Conservation (phyloP, 2,113 vertebrate species). For the Oxygymnocypris stewartii region DNA sequence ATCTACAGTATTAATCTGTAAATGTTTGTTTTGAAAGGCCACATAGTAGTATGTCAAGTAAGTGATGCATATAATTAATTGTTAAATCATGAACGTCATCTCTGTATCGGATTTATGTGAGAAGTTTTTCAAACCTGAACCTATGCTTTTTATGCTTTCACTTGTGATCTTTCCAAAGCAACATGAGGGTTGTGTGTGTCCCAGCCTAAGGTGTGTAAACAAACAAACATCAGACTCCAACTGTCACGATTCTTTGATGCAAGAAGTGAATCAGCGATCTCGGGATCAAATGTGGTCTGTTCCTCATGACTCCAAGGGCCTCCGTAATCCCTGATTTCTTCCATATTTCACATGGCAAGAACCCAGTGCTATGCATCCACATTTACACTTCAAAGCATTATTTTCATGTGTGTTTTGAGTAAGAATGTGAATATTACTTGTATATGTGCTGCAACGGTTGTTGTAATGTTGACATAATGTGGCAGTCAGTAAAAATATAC, state of each 20-base stretch:
- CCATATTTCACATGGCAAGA: conserved; percentile 57
- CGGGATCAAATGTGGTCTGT: conserved; percentile 54
- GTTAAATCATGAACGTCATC: neutral
- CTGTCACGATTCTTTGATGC: conserved; percentile 61
- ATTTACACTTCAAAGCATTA: conserved; percentile 62
- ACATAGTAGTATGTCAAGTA: neutral
- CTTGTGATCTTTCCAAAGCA: conserved; percentile 2
- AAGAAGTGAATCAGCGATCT: conserved; percentile 64
- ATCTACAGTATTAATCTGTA: neutral
- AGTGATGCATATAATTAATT: neutral
- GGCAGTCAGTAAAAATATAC: neutral
- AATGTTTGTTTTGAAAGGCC: neutral
- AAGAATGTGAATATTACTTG: conserved; percentile 28
- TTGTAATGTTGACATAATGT: neutral
- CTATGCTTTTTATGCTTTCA: conserved; percentile 3
- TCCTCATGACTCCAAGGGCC: conserved; percentile 59
- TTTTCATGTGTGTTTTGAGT: conserved; percentile 34
- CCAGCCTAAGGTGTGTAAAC: conserved; percentile 21
- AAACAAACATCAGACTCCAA: conserved; percentile 36
- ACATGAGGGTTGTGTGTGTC: neutral
- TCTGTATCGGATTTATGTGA: neutral
- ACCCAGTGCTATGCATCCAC: conserved; percentile 46
- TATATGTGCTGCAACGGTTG: conserved; percentile 23
- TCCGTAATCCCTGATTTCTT: conserved; percentile 67
- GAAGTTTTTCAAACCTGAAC: neutral